These are phyloP conservation scores for Lordiphosa collinella DNA, from an alignment of 1,140 invertebrate genomes.

Conservation along the genomic window DNA sequence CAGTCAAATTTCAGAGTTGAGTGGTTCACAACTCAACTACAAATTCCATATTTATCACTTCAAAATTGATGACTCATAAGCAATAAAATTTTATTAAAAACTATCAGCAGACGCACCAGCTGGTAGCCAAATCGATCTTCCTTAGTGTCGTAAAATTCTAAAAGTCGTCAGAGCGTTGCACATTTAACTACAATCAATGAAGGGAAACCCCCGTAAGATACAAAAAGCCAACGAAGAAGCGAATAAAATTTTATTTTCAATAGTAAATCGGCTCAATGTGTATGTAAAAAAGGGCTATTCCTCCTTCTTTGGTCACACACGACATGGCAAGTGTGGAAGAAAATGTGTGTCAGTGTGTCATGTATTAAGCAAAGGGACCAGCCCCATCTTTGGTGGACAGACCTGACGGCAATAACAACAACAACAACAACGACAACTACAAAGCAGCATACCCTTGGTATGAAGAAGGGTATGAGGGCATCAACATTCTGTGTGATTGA, in stretches of 20 bases:
- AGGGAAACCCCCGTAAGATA: slow-evolving; percentile 5
- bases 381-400: slow-evolving; percentile 25
- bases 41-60: not conserved
- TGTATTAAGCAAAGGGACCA: slow-evolving; percentile 15
- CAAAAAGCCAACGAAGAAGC: slow-evolving; percentile 23
- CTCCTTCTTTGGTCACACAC: slow-evolving; percentile 18
- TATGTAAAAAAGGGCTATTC: slow-evolving; percentile 12
- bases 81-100: not conserved
- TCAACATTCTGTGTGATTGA: no score
- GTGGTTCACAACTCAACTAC: slow-evolving; percentile 11
- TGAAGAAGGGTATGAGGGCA: not conserved
- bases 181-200: slow-evolving; percentile 15
- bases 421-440: slow-evolving; percentile 4
- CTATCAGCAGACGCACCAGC: not conserved
- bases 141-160: slow-evolving; percentile 59
- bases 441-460: slow-evolving; percentile 5
- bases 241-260: slow-evolving; percentile 76
- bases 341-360: slow-evolving; percentile 71
- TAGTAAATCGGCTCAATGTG: slow-evolving; percentile 73
- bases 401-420: slow-evolving; percentile 9
- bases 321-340: slow-evolving; percentile 2
- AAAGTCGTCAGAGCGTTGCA: slow-evolving; percentile 69
- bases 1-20: no score
- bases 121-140: no score
- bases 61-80: no score